Conservation (phyloP, 1,140 invertebrate genomes). For the Himalopsyche phryganea region DNA sequence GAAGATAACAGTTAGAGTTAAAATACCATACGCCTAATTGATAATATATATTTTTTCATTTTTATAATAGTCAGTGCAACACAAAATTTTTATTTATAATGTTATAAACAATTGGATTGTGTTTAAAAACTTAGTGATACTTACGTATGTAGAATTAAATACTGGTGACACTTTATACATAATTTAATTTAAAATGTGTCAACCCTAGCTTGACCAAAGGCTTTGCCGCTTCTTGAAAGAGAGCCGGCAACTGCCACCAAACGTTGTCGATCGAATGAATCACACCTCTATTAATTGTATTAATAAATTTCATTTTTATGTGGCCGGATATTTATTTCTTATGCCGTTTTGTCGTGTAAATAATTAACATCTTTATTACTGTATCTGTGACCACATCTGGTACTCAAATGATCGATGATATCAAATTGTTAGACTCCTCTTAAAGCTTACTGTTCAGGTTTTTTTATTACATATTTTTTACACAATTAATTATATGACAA, state of each 20-base stretch:
- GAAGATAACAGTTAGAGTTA: too few species aligned
- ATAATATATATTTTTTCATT: too few species aligned
- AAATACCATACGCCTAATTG: too few species aligned
- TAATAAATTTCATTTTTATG: not conserved
- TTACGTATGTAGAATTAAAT: too few species aligned
- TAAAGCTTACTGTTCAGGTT: conserved; percentile 22
- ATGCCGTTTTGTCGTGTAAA: conserved; percentile 4
- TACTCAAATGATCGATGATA: conserved; percentile 29
- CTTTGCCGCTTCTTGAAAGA: conserved; percentile 13
- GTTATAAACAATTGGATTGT: too few species aligned
- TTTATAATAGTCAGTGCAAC: too few species aligned
- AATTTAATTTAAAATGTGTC: too few species aligned
- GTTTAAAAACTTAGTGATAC: too few species aligned
- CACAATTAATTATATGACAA: not conserved
- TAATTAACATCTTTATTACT: conserved; percentile 29
- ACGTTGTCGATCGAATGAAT: not conserved
- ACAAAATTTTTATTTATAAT: too few species aligned
- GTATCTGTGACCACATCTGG: conserved; percentile 32
- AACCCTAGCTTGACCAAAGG: conserved; percentile 4
- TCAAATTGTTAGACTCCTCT: conserved; percentile 26
- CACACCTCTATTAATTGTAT: not conserved
- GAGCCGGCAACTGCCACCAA: conserved; percentile 13
- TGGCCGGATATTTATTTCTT: not conserved
- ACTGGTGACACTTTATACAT: too few species aligned
- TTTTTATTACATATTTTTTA: not conserved